phyloP scores from a whole-genome alignment of 2,113 vertebrate species.

The Chamaetylas fuelleborni region DNA sequence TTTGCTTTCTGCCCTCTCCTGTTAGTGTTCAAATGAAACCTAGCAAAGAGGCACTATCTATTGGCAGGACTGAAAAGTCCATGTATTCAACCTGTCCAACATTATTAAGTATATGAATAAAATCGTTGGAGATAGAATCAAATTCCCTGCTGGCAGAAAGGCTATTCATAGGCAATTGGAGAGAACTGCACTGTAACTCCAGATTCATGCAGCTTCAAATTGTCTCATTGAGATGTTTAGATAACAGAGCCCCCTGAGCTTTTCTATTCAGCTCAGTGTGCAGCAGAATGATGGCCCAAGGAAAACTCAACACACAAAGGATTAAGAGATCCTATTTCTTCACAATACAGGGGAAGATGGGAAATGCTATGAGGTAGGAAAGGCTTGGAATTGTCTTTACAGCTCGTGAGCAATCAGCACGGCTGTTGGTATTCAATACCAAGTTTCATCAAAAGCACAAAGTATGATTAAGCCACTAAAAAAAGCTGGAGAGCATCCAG shows the following conservation, averaged over 20 bases:
- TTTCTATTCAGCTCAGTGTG: neutral
- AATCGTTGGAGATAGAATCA: neutral
- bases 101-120: neutral
- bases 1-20: neutral
- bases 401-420: neutral
- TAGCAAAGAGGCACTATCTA: neutral
- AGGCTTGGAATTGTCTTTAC: neutral
- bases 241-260: neutral
- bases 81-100: neutral
- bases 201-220: neutral
- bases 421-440: neutral
- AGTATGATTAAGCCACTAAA: neutral
- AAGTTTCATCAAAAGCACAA: neutral
- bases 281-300: neutral
- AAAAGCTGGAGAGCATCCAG: slow-evolving; percentile 12
- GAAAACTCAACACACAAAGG: neutral
- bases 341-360: neutral
- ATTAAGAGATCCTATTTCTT: neutral
- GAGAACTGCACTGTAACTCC: neutral
- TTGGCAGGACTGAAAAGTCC: neutral
- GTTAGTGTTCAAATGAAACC: neutral
- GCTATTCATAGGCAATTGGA: neutral
- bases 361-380: neutral
- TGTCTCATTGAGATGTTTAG: slow-evolving; percentile 22
- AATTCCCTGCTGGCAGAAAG: neutral